Base-by-base conservation (phyloP, 2,888 invertebrate genomes). In the Caenorhabditis sp. region DNA sequence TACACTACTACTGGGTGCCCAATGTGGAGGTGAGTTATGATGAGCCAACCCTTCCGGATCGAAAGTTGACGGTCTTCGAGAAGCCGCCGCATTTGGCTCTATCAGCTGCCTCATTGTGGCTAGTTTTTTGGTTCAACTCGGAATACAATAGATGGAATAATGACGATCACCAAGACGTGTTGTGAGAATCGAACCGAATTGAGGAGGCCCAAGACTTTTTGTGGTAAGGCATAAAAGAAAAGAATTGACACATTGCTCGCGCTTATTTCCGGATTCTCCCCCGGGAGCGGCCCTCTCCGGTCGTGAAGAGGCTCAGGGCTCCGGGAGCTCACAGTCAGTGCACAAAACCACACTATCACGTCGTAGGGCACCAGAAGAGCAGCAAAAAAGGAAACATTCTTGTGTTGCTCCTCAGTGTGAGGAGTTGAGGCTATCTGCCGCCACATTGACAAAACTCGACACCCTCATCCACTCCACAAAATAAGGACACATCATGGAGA, bases 201-300 rank as follows among this genome's bases (percentile, higher is more conserved):
- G 63, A 68, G 54, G 68, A 68, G n/a, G 68, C 54, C 54, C 54
- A 38, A 74, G 80, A 59, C 74, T 73, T 80, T 73, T 80, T 80
- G 68, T 66, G 80, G 73, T 69, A 59, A 74, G 74, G 74, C 80
- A 80, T 74, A 74, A 68, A 80, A 73, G 74, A 73, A 80, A 80
- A 69, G 74, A 81, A 81, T 81, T 81, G 80, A 81, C 80, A 81
- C 80, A 81, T 81, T 75, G 74, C 69, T 74, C 63, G 80, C 74
- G 68, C 74, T 81, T 81, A 75, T 81, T 68, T 81, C 63, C 69
- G 74, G 80, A 80, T 61, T 58, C 38, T 63, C 80, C 74, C 80
- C 47, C 8, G 80, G 80, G 80, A 75, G 74, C 74, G 80, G 68
- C 74, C 80, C 74, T 80, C 80, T 75, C 80, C 80, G 77, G 63